Conservation (phyloP, 2,797 vertebrate species). For the Graptemys geographica region DNA sequence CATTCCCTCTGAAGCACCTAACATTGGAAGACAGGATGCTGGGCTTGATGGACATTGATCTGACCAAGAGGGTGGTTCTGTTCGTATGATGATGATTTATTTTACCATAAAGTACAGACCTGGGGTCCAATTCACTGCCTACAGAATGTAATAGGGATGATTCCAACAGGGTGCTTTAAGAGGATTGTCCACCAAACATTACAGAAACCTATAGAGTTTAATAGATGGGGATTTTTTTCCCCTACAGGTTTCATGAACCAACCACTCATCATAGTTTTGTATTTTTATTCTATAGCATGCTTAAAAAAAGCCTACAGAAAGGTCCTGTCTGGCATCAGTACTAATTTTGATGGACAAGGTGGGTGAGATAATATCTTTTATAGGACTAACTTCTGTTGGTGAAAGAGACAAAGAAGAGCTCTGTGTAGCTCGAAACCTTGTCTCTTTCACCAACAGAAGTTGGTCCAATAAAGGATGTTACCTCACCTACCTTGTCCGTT, state of each 20-base stretch:
- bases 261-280: not conserved
- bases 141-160: not conserved
- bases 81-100: not conserved
- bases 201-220: fast-evolving
- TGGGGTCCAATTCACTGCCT: not conserved
- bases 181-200: too few relatives aligned
- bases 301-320: not conserved
- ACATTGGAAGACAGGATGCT: too few relatives aligned
- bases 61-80: too few relatives aligned
- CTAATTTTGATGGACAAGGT: not conserved
- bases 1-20: too few relatives aligned
- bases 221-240: fast-evolving
- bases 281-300: not conserved
- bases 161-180: not conserved
- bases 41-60: too few relatives aligned
- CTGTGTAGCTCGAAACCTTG: too few relatives aligned
- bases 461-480: too few relatives aligned
- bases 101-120: not conserved
- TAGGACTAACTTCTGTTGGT: too few relatives aligned
- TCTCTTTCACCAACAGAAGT: too few relatives aligned
- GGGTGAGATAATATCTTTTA: too few relatives aligned
- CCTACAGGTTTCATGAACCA: fast-evolving
- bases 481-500: too few relatives aligned
- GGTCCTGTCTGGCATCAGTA: not conserved
- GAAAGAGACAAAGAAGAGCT: too few relatives aligned